Evolutionary conservation across 92 coral and sea anemone species (phyloP).

Genomic region (Epizoanthus stellaris): DNA sequence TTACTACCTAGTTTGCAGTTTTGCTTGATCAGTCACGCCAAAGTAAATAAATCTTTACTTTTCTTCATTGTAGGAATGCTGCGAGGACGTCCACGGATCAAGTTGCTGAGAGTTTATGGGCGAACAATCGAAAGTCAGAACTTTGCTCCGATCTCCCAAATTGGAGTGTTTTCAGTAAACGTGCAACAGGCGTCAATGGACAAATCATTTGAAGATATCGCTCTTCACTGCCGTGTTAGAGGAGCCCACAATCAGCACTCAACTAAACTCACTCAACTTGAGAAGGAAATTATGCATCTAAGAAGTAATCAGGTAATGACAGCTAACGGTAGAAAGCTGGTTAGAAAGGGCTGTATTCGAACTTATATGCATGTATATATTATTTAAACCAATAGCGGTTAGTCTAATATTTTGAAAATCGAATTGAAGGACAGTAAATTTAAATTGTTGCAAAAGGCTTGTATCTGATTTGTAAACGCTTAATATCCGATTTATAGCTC

Average conservation of each 20-base stretch:
- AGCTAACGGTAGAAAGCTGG: neutral
- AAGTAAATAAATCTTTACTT: neutral
- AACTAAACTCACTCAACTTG: constrained; percentile 53
- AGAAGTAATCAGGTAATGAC: constrained; percentile 14
- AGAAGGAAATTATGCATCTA: constrained; percentile 59
- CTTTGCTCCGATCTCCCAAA: constrained; percentile 55
- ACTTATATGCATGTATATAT: neutral
- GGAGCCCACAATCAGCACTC: constrained; percentile 72
- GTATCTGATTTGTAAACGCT: too few relatives aligned
- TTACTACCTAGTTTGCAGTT: too few relatives aligned
- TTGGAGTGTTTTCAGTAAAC: constrained; percentile 24
- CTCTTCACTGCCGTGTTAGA: constrained; percentile 88
- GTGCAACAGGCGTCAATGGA: constrained; percentile 51
- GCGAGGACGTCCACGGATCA: constrained; percentile 53
- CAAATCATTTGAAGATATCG: constrained; percentile 59
- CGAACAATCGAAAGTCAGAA: constrained; percentile 76
- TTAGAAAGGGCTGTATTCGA: neutral
- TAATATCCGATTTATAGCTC: too few relatives aligned
- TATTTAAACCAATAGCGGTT: too few relatives aligned
- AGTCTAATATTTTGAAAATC: too few relatives aligned
- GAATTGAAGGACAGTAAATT: too few relatives aligned
- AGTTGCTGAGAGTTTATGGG: constrained; percentile 75
- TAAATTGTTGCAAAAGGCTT: too few relatives aligned
- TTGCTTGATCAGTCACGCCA: too few relatives aligned
- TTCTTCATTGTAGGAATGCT: constrained; percentile 71